phyloP scores from a whole-genome alignment of 1,140 invertebrate genomes.

The Apis mellifera region DNA sequence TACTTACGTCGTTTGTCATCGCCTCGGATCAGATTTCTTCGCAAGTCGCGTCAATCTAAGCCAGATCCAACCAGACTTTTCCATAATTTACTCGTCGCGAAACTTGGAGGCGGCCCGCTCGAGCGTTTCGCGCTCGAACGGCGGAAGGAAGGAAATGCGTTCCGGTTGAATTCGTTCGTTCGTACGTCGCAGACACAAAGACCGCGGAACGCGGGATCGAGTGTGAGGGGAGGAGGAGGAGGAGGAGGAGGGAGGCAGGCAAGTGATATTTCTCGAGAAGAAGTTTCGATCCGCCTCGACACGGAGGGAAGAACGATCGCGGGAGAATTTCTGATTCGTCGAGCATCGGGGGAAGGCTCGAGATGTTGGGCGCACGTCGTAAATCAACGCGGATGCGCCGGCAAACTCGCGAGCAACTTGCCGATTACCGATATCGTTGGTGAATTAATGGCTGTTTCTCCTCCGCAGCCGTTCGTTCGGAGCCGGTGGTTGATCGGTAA shows the following conservation, averaged over 20 bases:
- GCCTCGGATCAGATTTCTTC: constrained; percentile 49
- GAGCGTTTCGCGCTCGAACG: constrained; percentile 56
- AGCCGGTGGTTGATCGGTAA: constrained; percentile 9
- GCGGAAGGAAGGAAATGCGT: constrained; percentile 69
- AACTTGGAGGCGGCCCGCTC: constrained; percentile 60
- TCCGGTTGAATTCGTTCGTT: constrained; percentile 62
- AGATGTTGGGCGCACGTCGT: constrained; percentile 27
- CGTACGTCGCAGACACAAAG: constrained; percentile 22
- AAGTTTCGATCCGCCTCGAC: constrained; percentile 67
- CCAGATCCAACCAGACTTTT: constrained; percentile 16
- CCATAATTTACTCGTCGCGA: constrained; percentile 68
- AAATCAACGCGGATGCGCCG: constrained; percentile 44
- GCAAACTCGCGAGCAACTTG: constrained; percentile 13
- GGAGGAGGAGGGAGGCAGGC: neutral
- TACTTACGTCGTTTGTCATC: constrained; percentile 57
- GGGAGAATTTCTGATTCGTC: constrained; percentile 55
- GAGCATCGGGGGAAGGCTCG: constrained; percentile 33
- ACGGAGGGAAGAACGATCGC: constrained; percentile 57
- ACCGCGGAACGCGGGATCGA: neutral
- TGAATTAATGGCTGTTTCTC: constrained; percentile 26
- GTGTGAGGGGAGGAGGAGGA: neutral
- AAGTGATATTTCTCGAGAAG: constrained; percentile 67
- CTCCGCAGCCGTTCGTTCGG: neutral
- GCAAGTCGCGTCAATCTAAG: constrained; percentile 39
- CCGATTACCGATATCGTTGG: constrained; percentile 22